Evolutionary conservation across 2,113 vertebrate species (phyloP).

Genomic region (Riparia riparia): DNA sequence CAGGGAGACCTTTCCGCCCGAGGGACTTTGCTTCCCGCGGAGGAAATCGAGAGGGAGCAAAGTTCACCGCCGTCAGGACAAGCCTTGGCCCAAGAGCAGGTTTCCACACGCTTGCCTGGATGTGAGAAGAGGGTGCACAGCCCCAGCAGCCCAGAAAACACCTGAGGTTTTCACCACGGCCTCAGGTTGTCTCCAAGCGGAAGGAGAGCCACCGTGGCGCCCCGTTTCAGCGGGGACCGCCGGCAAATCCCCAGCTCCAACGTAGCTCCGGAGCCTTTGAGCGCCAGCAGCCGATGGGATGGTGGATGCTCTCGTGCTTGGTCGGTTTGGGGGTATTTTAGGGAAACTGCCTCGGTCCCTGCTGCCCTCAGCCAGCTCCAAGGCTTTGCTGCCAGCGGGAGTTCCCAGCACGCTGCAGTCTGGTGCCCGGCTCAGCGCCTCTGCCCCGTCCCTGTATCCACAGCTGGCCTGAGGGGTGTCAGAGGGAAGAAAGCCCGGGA

Average conservation of each 20-base stretch:
- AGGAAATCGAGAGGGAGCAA: not conserved
- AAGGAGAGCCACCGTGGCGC: not conserved
- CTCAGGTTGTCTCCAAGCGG: not conserved
- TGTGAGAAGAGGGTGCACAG: not conserved
- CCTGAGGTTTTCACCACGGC: not conserved
- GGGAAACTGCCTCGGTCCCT: not conserved
- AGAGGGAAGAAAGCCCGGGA: not conserved
- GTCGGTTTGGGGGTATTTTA: not conserved
- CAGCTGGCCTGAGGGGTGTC: not conserved
- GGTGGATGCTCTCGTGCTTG: not conserved
- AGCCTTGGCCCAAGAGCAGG: not conserved
- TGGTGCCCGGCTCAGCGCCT: not conserved
- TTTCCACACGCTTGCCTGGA: not conserved
- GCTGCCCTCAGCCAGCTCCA: not conserved
- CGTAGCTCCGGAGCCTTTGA: fast-evolving
- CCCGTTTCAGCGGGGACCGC: fast-evolving
- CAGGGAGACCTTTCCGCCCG: not conserved
- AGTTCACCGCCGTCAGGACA: not conserved
- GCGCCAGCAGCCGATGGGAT: fast-evolving
- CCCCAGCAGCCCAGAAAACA: not conserved
- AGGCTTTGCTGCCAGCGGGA: not conserved
- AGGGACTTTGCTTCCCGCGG: not conserved
- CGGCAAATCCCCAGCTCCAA: not conserved
- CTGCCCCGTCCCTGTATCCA: not conserved
- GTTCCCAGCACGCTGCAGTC: not conserved